Base-by-base conservation (phyloP, 2,113 vertebrate genomes). In the Coreoperca whiteheadi region DNA sequence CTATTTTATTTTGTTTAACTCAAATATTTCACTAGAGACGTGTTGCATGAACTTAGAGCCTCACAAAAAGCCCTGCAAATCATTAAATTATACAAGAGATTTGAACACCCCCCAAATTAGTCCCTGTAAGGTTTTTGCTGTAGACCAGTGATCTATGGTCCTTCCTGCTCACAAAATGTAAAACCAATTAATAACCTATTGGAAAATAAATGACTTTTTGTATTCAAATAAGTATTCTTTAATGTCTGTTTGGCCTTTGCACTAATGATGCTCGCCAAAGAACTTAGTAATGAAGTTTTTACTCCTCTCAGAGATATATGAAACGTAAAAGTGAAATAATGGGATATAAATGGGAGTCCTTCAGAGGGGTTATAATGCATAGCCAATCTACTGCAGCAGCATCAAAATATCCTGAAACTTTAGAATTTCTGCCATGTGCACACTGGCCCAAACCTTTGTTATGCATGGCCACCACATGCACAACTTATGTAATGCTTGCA, bases 141-240 rank as follows among this genome's bases (percentile, higher is more conserved):
- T 30, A 70, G 72, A 78, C 21, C 43, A 65, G 34, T 86, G 79
- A 88, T 86, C 67, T 64, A 25, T 59, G 4, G 14, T 71, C 51
- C 37, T 18, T 46, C 54, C 56, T 43, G 46, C 63, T 77, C 68
- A 39, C 32, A 82, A 77, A 83, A 81, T 68, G 85, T 74, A 73
- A 81, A 88, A 69, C 37, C 65, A 84, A 79, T 79, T 85, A 83
- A 83, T 77, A 67, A 61, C 60, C 74, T 60, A 79, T 81, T 64
- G 53, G 72, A 74, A 85, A 82, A 81, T 72, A 71, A 83, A 77
- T 81, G 7, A 74, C 73, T 72, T 82, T 74, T 74, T 77, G 46
- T 63, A 46, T 68, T 83, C 21, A 71, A 81, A 80, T 53, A 74
- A 64, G 46, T 50, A 81, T 37, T 78, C 23, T 59, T 84, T 70